These are phyloP conservation scores for Pseudomugil gertrudae DNA, from an alignment of 2,797 vertebrate genomes.

Conservation along the genomic window DNA sequence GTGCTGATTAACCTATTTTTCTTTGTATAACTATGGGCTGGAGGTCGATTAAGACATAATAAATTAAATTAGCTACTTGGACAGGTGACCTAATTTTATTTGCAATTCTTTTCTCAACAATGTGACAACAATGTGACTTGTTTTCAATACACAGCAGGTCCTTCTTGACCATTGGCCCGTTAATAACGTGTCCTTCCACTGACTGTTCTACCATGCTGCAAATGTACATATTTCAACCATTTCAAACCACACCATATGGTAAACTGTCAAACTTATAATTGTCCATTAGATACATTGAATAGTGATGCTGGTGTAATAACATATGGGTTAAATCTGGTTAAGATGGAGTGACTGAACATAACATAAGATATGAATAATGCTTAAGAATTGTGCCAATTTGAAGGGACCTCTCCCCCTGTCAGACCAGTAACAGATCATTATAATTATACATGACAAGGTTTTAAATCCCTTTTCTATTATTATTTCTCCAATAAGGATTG, in stretches of 20 bases:
- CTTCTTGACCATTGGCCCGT: constrained; percentile 32
- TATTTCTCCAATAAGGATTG: too few species aligned
- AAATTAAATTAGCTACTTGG: background rate
- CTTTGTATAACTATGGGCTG: background rate
- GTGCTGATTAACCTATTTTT: background rate
- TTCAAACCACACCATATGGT: background rate
- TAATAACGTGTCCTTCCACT: constrained; percentile 27
- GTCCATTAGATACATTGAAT: background rate
- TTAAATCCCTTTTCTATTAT: too few species aligned
- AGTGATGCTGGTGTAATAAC: background rate
- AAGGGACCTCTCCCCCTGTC: too few species aligned
- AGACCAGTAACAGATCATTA: too few species aligned
- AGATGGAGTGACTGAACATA: background rate
- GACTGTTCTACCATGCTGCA: constrained; percentile 3
- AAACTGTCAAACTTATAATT: background rate
- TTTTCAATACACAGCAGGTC: background rate
- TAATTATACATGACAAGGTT: too few species aligned
- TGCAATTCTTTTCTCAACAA: background rate
- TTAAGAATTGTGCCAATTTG: too few species aligned
- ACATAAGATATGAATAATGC: too few species aligned
- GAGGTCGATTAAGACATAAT: background rate
- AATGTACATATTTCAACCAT: background rate
- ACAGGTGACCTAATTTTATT: constrained; percentile 5
- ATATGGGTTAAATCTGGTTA: background rate
- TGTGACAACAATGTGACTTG: background rate